Percentiles rank a stretch among this genome's conserved stretches.
Conservation (phyloP, 2,113 vertebrate species). For the Alectura lathami region DNA sequence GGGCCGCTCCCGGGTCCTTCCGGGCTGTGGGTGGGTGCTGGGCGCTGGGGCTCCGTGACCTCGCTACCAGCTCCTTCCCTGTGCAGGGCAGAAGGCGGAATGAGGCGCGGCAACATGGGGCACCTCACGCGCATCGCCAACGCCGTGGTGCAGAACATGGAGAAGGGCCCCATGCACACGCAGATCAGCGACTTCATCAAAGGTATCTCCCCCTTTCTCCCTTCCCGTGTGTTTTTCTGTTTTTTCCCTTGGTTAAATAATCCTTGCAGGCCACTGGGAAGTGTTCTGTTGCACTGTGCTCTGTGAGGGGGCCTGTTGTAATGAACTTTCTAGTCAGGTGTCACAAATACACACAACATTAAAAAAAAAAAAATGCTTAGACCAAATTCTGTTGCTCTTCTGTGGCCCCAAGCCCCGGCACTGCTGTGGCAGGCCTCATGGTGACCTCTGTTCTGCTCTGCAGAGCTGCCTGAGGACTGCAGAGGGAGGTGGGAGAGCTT, state of each 20-base stretch:
- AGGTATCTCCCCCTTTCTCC: constrained; percentile 74
- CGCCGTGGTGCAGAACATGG: constrained; percentile 91
- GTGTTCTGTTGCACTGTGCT: not conserved
- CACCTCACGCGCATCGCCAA: constrained; percentile 96
- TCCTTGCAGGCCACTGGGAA: not conserved
- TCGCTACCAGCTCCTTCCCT: not conserved
- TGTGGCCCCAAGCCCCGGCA: too few relatives aligned
- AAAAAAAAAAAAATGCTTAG: not conserved
- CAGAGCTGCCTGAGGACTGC: constrained; percentile 94
- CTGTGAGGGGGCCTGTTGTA: not conserved
- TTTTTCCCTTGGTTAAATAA: too few relatives aligned
- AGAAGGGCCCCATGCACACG: constrained; percentile 88
- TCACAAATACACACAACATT: rapidly evolving
- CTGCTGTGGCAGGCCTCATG: not conserved
- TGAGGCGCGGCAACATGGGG: constrained; percentile 95
- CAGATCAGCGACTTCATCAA: constrained; percentile 88
- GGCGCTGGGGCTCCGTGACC: not conserved
- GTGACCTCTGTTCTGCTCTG: not conserved
- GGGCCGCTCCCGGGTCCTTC: too few relatives aligned
- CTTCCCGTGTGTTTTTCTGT: too few relatives aligned
- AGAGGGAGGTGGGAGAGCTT: constrained; percentile 96
- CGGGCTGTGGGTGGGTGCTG: not conserved
- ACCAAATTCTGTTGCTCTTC: not conserved
- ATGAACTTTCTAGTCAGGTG: not conserved
- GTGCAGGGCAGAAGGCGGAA: constrained; percentile 87